Percentiles rank a stretch among this genome's conserved stretches.
Evolutionary conservation across 2,888 invertebrate genomes (phyloP).

Genomic region (Biston betularia): DNA sequence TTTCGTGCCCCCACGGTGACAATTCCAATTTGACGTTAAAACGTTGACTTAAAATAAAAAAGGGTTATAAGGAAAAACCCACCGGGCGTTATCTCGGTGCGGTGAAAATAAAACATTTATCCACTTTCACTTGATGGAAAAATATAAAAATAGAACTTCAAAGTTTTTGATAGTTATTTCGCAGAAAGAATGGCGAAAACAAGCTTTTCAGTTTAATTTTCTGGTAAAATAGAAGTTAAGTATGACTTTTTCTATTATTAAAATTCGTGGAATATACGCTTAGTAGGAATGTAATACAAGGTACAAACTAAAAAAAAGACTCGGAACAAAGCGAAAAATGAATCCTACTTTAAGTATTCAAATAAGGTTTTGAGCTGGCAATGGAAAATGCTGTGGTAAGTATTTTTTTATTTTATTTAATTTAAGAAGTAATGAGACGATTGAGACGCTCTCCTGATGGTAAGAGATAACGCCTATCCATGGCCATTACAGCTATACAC

Average conservation of each 20-base stretch:
- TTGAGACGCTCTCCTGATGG: too few relatives aligned
- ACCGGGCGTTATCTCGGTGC: background rate
- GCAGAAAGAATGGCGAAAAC: background rate
- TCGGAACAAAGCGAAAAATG: too few relatives aligned
- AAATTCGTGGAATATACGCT: too few relatives aligned
- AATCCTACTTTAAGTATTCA: too few relatives aligned
- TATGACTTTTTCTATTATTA: background rate
- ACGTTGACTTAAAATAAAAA: conserved; percentile 13
- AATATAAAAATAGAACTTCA: conserved; percentile 2
- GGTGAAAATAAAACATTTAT: conserved; percentile 15
- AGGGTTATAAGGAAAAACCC: conserved; percentile 15
- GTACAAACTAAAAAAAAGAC: too few relatives aligned
- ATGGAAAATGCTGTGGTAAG: too few relatives aligned
- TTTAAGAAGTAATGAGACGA: too few relatives aligned
- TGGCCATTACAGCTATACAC: too few relatives aligned
- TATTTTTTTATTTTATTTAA: too few relatives aligned
- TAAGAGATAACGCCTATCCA: too few relatives aligned
- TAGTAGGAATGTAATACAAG: too few relatives aligned
- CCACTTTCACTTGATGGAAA: background rate
- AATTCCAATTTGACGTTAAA: conserved; percentile 16
- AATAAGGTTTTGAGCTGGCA: too few relatives aligned
- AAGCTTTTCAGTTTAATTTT: background rate
- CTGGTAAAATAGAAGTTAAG: background rate
- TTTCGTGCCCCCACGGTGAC: conserved; percentile 3
- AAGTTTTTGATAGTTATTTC: conserved; percentile 8